phyloP scores from a whole-genome alignment of 2,113 vertebrate species.

The Ranitomeya imitator region DNA sequence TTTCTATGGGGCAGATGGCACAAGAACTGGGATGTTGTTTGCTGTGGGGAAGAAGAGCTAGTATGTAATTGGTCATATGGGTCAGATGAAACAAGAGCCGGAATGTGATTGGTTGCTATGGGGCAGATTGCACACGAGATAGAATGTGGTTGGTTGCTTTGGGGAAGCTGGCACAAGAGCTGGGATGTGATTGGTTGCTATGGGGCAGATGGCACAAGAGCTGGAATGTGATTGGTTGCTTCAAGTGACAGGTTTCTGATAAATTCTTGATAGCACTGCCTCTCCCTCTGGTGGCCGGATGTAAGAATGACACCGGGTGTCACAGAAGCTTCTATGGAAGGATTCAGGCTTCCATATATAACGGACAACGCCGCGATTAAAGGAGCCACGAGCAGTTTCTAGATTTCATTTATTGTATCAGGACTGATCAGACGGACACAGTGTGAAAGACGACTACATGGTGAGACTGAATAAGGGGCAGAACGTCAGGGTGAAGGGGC shows the following conservation, averaged over 20 bases:
- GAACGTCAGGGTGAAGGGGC: not conserved
- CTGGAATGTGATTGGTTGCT: no score
- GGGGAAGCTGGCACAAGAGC: not conserved
- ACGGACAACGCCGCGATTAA: not conserved
- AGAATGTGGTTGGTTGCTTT: not conserved
- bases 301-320: not conserved
- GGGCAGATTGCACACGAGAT: no score
- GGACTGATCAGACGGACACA: not conserved
- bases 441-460: not conserved
- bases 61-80: no score
- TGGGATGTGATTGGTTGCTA: not conserved
- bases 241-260: no score
- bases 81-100: no score
- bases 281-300: not conserved
- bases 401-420: not conserved
- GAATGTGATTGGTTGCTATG: no score
- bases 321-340: not conserved
- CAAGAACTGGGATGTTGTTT: no score
- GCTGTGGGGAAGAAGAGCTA: no score
- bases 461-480: not conserved
- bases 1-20: no score
- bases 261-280: not conserved
- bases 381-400: not conserved
- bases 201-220: not conserved
- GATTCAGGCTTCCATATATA: no score